Evolutionary conservation across 2,113 vertebrate genomes (phyloP).

Genomic region (Eclectus roratus): DNA sequence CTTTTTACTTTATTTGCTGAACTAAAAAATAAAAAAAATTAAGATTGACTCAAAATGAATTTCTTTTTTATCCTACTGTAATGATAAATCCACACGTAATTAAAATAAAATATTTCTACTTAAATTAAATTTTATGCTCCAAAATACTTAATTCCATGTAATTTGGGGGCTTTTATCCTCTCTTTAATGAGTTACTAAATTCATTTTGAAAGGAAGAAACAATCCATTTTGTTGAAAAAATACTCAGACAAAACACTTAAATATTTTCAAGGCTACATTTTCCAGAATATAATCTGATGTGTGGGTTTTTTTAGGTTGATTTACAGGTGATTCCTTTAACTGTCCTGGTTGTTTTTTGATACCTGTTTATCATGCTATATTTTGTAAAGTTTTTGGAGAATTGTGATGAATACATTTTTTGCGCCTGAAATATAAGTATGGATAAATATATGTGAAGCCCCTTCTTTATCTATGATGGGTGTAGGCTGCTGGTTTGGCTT

Average conservation of each 20-base stretch:
- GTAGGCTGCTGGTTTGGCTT: not conserved
- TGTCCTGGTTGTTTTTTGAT: not conserved
- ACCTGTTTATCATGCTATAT: not conserved
- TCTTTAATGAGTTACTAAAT: not conserved
- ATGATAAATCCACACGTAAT: not conserved
- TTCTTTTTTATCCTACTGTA: not conserved
- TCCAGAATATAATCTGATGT: not conserved
- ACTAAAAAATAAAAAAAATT: not conserved
- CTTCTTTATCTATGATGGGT: not conserved
- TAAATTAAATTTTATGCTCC: not conserved
- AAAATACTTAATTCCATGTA: not conserved
- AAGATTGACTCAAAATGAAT: not conserved
- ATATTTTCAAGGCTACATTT: not conserved
- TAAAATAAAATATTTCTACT: not conserved
- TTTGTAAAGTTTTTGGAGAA: not conserved
- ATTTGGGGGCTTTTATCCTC: not conserved
- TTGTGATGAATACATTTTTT: not conserved
- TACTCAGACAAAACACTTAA: not conserved
- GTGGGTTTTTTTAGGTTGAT: not conserved
- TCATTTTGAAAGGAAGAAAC: not conserved
- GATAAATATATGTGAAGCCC: not conserved
- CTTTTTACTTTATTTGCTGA: not conserved
- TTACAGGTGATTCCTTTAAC: not conserved
- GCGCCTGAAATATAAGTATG: not conserved
- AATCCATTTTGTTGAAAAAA: not conserved